Conservation (phyloP, 2,113 vertebrate genomes). For the Hiodon alosoides region DNA sequence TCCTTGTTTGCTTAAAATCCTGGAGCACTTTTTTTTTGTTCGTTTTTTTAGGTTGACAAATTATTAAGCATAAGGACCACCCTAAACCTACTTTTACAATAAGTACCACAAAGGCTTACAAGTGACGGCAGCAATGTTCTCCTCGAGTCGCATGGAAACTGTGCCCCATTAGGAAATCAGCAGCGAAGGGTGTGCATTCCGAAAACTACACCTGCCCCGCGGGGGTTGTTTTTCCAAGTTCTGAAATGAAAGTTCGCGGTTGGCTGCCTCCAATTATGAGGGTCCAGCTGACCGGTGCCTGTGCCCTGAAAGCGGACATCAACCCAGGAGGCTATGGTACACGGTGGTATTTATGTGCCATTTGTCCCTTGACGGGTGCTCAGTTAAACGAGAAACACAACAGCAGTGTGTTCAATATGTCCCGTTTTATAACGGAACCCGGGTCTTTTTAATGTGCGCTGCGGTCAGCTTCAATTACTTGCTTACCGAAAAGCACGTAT, state of each 20-base stretch:
- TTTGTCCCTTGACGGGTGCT: no score
- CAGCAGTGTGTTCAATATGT: no score
- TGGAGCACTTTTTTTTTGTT: no score
- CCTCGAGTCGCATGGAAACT: not conserved
- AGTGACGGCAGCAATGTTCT: not conserved
- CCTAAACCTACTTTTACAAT: not conserved
- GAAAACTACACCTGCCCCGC: constrained; percentile 28
- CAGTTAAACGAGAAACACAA: no score
- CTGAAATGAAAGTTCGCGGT: constrained; percentile 37
- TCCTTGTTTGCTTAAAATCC: no score
- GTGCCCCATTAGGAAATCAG: not conserved
- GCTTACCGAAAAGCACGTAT: not conserved
- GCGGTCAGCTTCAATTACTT: no score
- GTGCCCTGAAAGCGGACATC: not conserved
- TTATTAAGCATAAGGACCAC: not conserved
- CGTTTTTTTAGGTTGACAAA: no score
- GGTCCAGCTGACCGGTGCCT: not conserved
- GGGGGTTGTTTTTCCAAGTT: constrained; percentile 31
- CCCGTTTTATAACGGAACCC: no score
- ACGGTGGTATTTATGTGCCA: no score
- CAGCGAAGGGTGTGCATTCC: not conserved
- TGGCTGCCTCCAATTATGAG: constrained; percentile 21
- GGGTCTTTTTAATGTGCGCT: no score
- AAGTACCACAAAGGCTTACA: not conserved
- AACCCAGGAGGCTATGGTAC: not conserved